Evolutionary conservation across 2,113 vertebrate species (phyloP).

Genomic region (Mobula hypostoma): DNA sequence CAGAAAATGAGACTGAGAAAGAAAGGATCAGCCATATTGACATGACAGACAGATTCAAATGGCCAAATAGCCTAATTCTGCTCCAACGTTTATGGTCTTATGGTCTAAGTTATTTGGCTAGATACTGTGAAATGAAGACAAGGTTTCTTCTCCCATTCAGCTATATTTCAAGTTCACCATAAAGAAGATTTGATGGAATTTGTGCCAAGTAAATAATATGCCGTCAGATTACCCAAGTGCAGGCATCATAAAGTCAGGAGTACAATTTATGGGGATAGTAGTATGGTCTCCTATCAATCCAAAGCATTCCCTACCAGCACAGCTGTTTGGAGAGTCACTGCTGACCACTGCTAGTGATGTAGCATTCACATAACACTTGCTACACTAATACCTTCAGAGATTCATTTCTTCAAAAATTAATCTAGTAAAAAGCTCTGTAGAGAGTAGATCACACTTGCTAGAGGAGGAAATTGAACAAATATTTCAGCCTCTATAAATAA

Average conservation of each 20-base stretch:
- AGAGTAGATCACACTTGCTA: not conserved
- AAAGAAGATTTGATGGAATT: not conserved
- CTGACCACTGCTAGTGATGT: not conserved
- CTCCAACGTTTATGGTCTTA: no score
- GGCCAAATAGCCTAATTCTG: no score
- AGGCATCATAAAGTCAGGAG: not conserved
- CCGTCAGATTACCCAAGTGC: not conserved
- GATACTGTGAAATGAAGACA: not conserved
- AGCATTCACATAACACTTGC: not conserved
- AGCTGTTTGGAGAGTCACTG: not conserved
- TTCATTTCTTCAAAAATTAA: not conserved
- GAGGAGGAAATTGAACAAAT: not conserved
- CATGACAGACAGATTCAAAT: no score
- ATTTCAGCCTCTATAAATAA: not conserved
- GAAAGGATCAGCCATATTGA: no score
- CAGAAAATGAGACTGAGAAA: no score
- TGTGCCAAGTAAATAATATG: not conserved
- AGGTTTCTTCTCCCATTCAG: not conserved
- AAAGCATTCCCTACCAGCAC: not conserved
- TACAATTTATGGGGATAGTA: not conserved
- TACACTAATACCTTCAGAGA: not conserved
- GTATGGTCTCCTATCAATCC: not conserved
- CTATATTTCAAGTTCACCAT: not conserved
- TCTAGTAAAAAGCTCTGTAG: not conserved
- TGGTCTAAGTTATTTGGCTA: not conserved